Evolutionary conservation across 2,113 vertebrate species (phyloP).

Genomic region (Tupaia chinensis): DNA sequence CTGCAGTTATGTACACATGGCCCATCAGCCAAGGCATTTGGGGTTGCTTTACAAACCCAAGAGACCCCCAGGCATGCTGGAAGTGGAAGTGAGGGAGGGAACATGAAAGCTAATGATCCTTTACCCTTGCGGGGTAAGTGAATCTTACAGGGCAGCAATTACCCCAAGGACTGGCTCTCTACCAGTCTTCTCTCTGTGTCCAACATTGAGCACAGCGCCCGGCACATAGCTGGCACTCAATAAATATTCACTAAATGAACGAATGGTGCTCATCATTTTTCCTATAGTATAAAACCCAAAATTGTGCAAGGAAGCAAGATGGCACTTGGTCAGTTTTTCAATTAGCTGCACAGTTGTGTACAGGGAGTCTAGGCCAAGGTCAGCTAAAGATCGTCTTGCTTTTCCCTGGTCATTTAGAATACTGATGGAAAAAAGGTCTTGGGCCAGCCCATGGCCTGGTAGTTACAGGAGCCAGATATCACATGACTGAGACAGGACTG

Average conservation of each 20-base stretch:
- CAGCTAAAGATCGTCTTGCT: not conserved
- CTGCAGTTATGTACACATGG: not conserved
- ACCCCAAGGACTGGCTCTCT: not conserved
- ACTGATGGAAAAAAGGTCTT: not conserved
- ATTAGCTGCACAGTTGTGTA: not conserved
- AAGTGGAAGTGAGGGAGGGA: not conserved
- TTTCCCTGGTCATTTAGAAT: not conserved
- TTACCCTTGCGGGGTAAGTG: not conserved
- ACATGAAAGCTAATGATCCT: not conserved
- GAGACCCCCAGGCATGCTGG: not conserved
- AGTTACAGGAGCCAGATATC: no score
- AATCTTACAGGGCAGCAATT: not conserved
- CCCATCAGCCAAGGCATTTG: not conserved
- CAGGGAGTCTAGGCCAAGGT: not conserved
- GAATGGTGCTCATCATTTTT: not conserved
- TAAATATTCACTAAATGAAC: not conserved
- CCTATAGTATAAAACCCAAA: not conserved
- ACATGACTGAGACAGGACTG: no score
- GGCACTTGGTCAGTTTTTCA: conserved; percentile 1
- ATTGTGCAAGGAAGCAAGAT: not conserved
- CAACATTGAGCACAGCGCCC: not conserved
- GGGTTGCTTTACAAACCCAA: not conserved
- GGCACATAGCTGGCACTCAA: not conserved
- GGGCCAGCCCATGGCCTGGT: not conserved
- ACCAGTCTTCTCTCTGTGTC: not conserved